phyloP scores from a whole-genome alignment of 2,888 invertebrate species.

The Hanleya hanleyi region DNA sequence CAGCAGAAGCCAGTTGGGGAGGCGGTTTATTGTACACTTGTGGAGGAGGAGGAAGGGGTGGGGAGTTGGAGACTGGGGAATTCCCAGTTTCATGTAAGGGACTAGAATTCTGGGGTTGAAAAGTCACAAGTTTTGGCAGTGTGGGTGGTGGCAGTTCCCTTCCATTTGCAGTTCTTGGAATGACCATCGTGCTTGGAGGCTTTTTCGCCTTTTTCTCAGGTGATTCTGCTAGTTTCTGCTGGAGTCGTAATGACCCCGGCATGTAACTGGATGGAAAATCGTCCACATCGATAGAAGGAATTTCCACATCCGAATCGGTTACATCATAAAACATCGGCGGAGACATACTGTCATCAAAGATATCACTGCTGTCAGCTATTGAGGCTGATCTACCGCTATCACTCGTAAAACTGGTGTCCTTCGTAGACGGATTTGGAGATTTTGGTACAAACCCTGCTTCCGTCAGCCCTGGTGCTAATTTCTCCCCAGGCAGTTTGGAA shows the following conservation, averaged over 20 bases:
- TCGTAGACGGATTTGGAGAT: neutral
- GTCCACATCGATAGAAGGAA: slow-evolving; percentile 49
- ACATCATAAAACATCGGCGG: slow-evolving; percentile 40
- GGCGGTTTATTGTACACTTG: slow-evolving; percentile 15
- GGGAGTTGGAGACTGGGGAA: slow-evolving; percentile 15
- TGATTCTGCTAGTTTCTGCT: neutral
- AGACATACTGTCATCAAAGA: slow-evolving; percentile 40
- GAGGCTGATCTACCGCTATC: slow-evolving; percentile 30
- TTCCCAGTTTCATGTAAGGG: neutral
- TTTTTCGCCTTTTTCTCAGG: neutral
- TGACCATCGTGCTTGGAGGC: neutral
- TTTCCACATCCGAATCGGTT: slow-evolving; percentile 54
- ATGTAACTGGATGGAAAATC: slow-evolving; percentile 46
- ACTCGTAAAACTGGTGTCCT: neutral
- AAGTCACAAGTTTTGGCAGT: neutral
- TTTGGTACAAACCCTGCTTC: neutral
- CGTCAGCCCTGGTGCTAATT: neutral
- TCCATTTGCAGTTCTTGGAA: neutral
- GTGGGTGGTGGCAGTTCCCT: neutral
- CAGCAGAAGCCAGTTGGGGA: slow-evolving; percentile 14
- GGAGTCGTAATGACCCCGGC: neutral
- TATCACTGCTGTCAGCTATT: slow-evolving; percentile 54
- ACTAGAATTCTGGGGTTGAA: neutral
- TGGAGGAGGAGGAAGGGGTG: slow-evolving; percentile 33
- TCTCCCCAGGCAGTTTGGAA: neutral